Evolutionary conservation across 2,888 invertebrate genomes (phyloP).

Genomic region (Ceriagrion tenellum): DNA sequence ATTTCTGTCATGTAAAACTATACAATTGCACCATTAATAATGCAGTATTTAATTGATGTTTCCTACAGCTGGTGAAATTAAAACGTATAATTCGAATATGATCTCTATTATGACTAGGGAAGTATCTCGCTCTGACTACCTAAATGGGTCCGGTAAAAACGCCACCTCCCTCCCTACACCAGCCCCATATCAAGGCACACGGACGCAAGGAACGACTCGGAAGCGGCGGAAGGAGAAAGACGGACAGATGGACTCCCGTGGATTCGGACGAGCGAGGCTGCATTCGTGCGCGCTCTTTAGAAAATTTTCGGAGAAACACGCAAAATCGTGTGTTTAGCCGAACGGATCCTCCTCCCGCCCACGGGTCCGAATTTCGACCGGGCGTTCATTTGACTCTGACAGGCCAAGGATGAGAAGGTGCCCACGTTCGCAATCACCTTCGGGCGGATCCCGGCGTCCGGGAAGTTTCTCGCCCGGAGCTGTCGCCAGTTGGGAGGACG

Average conservation of each 20-base stretch:
- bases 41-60: too few species aligned
- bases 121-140: too few species aligned
- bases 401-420: background rate
- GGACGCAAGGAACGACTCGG: background rate
- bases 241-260: too few species aligned
- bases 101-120: too few species aligned
- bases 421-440: background rate
- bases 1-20: too few species aligned
- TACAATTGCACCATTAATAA: too few species aligned
- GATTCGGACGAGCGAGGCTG: background rate
- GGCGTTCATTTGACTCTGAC: background rate
- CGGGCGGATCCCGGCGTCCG: background rate
- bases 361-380: background rate
- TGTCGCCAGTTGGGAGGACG: background rate
- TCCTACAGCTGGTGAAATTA: too few species aligned
- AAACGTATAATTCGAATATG: too few species aligned
- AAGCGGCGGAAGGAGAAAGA: background rate
- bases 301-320: conserved; percentile 2
- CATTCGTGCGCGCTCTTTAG: background rate
- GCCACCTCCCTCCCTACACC: background rate
- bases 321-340: conserved; percentile 38
- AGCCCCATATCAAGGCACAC: too few species aligned
- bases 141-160: background rate
- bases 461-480: background rate
- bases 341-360: conserved; percentile 23